phyloP scores from a whole-genome alignment of 2,888 invertebrate species.

The Chrysolina oricalcia region DNA sequence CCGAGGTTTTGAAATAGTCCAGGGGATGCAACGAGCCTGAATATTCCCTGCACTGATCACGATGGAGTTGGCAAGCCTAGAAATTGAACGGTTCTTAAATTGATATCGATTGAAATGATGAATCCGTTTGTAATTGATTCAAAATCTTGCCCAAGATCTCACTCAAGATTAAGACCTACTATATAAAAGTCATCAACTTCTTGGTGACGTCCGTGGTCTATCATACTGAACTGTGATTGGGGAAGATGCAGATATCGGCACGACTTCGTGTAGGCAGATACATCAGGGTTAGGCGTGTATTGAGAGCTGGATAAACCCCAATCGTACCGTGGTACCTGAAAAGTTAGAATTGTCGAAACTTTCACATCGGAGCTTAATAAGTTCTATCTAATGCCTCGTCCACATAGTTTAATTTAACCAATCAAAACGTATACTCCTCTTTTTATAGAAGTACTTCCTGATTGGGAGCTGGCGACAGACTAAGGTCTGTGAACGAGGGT shows the following conservation, averaged over 20 bases:
- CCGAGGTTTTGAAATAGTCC: slow-evolving; percentile 74
- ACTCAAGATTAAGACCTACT: slow-evolving; percentile 57
- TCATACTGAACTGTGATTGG: slow-evolving; percentile 66
- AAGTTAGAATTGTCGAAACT: slow-evolving; percentile 32
- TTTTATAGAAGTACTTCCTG: no score
- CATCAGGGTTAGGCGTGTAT: slow-evolving; percentile 68
- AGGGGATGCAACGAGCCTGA: slow-evolving; percentile 76
- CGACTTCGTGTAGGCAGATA: slow-evolving; percentile 64
- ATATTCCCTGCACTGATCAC: slow-evolving; percentile 78
- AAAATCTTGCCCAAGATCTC: no score
- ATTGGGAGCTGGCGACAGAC: no score
- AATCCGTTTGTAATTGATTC: no score
- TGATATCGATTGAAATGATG: no score
- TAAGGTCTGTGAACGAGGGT: no score
- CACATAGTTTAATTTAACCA: no score
- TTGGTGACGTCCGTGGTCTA: slow-evolving; percentile 68
- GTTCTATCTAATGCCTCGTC: no score
- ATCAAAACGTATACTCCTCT: no score
- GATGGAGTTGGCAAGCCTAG: slow-evolving; percentile 76
- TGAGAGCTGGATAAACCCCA: slow-evolving; percentile 69
- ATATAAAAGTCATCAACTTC: slow-evolving; percentile 73
- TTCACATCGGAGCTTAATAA: background rate
- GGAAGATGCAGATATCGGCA: slow-evolving; percentile 66
- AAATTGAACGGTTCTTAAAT: background rate
- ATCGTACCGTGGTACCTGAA: slow-evolving; percentile 69